Evolutionary conservation across 2,797 vertebrate genomes (phyloP).

Genomic region (Austrolebias charrua): DNA sequence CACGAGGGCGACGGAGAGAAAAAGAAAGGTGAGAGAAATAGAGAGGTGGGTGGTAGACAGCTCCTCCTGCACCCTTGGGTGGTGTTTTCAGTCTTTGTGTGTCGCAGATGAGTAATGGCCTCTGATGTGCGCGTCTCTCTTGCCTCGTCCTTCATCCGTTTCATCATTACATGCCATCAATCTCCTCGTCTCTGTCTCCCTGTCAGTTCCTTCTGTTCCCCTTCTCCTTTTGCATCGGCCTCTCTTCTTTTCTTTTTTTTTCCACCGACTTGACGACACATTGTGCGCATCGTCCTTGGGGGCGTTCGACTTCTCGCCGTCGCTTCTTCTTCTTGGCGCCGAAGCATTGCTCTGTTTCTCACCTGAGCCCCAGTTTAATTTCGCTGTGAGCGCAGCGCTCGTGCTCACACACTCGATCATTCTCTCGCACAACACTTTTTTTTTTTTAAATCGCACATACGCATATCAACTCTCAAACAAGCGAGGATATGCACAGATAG

Average conservation of each 20-base stretch:
- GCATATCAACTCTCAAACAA: conserved; percentile 10
- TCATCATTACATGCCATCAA: conserved; percentile 76
- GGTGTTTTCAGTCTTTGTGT: conserved; percentile 35
- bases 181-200: conserved; percentile 66
- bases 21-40: conserved; percentile 35
- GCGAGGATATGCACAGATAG: conserved; percentile 12
- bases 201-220: conserved; percentile 62
- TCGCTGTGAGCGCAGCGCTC: conserved; percentile 40
- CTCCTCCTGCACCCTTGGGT: conserved; percentile 59
- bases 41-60: conserved; percentile 53
- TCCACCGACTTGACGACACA: conserved; percentile 29
- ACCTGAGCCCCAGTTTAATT: conserved; percentile 76
- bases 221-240: conserved; percentile 20
- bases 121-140: conserved; percentile 68
- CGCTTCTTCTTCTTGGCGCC: conserved; percentile 14
- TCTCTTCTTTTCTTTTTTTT: conserved; percentile 8
- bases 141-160: conserved; percentile 75
- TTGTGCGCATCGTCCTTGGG: conserved; percentile 42
- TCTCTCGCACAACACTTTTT: conserved; percentile 20
- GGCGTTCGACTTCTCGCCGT: conserved; percentile 44
- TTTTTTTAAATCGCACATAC: conserved; percentile 1
- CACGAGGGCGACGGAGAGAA: conserved; percentile 3
- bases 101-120: conserved; percentile 70
- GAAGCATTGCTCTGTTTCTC: conserved; percentile 60
- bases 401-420: conserved; percentile 42